These are phyloP conservation scores for Corythucha ciliata DNA, from an alignment of 2,888 invertebrate species.

Conservation along the genomic window DNA sequence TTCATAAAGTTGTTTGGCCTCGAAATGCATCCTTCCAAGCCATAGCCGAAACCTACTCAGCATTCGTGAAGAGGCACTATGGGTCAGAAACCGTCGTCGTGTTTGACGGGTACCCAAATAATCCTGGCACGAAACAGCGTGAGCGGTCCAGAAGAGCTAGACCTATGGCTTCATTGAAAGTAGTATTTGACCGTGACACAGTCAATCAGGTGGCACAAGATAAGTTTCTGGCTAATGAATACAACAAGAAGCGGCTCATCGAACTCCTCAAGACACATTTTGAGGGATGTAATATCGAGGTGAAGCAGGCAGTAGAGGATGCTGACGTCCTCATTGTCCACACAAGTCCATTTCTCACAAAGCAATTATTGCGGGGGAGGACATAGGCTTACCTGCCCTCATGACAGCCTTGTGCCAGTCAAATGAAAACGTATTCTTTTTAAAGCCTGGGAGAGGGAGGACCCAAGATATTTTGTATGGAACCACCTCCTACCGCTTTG, in stretches of 20 bases:
- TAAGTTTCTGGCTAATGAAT: not conserved
- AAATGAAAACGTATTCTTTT: not conserved
- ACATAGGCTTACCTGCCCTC: not conserved
- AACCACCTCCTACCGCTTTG: slow-evolving; percentile 2
- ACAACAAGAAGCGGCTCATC: not conserved
- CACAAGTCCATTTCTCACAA: not conserved
- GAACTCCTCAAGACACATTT: too few species aligned
- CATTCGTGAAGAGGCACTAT: too few species aligned
- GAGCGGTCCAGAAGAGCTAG: too few species aligned
- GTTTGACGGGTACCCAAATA: too few species aligned
- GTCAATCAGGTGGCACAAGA: slow-evolving; percentile 2
- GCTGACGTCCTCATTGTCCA: slow-evolving; percentile 1
- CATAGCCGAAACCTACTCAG: too few species aligned
- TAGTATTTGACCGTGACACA: not conserved
- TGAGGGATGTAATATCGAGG: not conserved
- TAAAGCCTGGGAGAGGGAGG: slow-evolving; percentile 1
- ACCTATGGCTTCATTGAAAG: not conserved
- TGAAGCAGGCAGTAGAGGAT: not conserved
- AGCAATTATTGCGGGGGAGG: not conserved
- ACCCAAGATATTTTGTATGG: not conserved
- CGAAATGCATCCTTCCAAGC: not conserved
- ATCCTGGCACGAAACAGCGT: too few species aligned
- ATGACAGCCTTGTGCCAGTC: slow-evolving; percentile 1
- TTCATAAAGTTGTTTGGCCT: too few species aligned
- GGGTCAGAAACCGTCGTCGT: too few species aligned